Evolutionary conservation across 2,797 vertebrate genomes (phyloP), one percentile per base, ranked within the genome.

Genomic region (Phylloscopus collybita): DNA sequence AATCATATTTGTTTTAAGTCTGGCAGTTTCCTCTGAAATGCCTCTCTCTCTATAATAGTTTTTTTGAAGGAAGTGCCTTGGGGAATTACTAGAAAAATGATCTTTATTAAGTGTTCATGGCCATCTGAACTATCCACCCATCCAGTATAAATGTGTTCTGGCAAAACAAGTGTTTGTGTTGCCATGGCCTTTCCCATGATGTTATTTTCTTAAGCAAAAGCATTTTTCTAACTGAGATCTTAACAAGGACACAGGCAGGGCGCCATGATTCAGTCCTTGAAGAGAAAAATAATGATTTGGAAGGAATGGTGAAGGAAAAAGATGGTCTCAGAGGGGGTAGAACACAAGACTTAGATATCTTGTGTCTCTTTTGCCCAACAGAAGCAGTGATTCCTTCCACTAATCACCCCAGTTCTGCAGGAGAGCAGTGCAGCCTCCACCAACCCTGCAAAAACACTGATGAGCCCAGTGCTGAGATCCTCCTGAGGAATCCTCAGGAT

Each of bases 201-300:
- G 94, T 97, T 98, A 97, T 98, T 97, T 97, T 96, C 94, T 97
- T 97, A 96, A 97, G 97, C 81, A 92, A 94, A 97, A 92, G 94
- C 90, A 94, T 96, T 97, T 97, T 97, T 95, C 91, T 96, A 96
- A 80, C 78, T 62, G 87, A 88, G 91, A 90, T 90, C 92, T 93
- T 81, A 96, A 91, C 91, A 96, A 97, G 97, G 96, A 94, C 78
- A 11, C 79, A 59, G 86, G 96, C 96, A 93, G 45, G n/a, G 13
- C 0, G 88, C 90, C 93, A 90, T 60, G 51, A 88, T 85, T 69
- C 87, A 94, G 93, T 91, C 93, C 95, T 96, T 95, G 94, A 96
- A 73, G 88, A 88, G 79, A 75, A 95, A 95, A 95, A 92, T 95
- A 88, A 70, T 83, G 13, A 57, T 83, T 93, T 91, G 74, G 57